Base-by-base conservation (phyloP, 2,888 invertebrate genomes). In the Calameuta pallipes region DNA sequence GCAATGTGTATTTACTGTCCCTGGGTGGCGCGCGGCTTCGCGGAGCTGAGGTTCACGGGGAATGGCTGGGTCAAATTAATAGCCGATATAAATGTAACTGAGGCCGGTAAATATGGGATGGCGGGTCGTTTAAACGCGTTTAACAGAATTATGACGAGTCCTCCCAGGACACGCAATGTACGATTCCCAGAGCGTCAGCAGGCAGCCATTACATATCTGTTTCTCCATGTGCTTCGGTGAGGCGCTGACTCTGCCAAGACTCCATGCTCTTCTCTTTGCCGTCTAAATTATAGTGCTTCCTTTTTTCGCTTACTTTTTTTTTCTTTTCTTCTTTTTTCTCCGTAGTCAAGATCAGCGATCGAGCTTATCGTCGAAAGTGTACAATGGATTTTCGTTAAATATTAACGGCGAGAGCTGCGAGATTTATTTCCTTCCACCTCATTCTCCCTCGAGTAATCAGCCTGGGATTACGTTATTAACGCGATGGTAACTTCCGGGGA, bases 1-100 rank as follows among this genome's bases (percentile, higher is more conserved):
- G 78, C 75, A 78, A 78, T 78, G 70, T 71, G 78, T 78, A 76
- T 78, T 78, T 78, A 71, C 75, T 41, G 37, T 71, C 75, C 77
- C 77, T 70, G 37, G 74, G 74, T 70, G 69, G 75, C 35, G 41
- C 70, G 31, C 41, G 34, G 70, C 69, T 37, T 23, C 23, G 56
- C 56, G 56, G 56, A 56, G 23, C 56, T 2, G 56, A 56, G 68
- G 56, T 37, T 71, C 71, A 71, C 15, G 31, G 71, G 71, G 71
- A 15, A 71, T 31, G 71, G 71, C 4, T 23, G 71, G 31, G n/a
- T 70, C 70, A 41, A 78, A 75, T 78, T 78, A 78, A 78, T 75
- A 75, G 77, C 77, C 37, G 76, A 74, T 74, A 74, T 74, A 74
- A 74, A 37, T 34, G 74, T 74, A 74, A 74, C 74, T 34, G 74